Base-by-base conservation (phyloP, 1,140 invertebrate species). In the Drosophila saltans region DNA sequence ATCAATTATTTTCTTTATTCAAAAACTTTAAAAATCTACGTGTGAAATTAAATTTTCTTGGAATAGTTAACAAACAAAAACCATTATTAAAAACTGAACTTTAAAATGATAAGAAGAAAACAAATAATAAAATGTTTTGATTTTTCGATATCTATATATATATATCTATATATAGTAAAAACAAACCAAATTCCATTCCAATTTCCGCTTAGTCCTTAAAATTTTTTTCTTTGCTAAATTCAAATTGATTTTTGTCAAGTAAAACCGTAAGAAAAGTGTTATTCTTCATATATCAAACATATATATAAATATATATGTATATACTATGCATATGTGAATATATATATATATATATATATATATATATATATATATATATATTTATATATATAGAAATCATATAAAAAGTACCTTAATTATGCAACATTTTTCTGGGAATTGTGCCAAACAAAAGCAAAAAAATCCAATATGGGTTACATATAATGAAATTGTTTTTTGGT, bases 41-140 rank as follows among this genome's bases (percentile, higher is more conserved):
- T 52, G 45, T 52, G 21, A 52, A 52, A 26, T 52, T 52, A 7
- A 21, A 52, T 52, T 52, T 52, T 52, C 24, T 52, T 52, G 45
- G 21, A 9, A 9, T 48, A 48, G 45, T 48, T 48, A 48, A 48
- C 21, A 48, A 48, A 43, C 7, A 1, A 6, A 36, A 36, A 7
- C 4, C n/a, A 45, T 3, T 11, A 45, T 7, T 6, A 48, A 48
- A 9, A 48, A 36, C 33, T 36, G 1, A 24, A 52, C 9, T 21
- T 26, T 9, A 26, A 10, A 52, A 24, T 0, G 7, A n/a, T 48
- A 48, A 21, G 21, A 52, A 52, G 21, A 21, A 16, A 16, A 24
- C 21, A 26, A 52, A 52, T 36, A 7, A 52, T 52, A 26, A 52
- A 52, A 26, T 0, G 24, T 26, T 52, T 26, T 52, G 7, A 11